These are phyloP conservation scores for Ormyrus nitidulus DNA, from an alignment of 2,888 invertebrate species.

Conservation along the genomic window DNA sequence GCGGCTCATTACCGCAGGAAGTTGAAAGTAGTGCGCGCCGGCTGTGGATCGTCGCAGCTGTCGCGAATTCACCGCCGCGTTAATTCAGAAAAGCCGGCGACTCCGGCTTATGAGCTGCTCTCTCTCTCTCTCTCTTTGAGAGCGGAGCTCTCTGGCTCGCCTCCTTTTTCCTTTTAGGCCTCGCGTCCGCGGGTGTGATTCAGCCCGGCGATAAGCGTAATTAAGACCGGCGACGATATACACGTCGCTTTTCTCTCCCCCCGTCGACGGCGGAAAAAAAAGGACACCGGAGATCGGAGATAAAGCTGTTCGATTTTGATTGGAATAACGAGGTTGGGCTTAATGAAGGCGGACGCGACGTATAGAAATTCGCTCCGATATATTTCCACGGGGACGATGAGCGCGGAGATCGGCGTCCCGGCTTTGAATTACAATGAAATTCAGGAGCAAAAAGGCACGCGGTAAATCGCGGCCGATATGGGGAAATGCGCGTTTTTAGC, in stretches of 20 bases:
- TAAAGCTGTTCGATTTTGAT: conserved; percentile 21
- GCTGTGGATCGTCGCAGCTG: neutral
- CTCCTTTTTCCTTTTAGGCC: neutral
- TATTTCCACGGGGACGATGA: conserved; percentile 5
- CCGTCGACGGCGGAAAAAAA: neutral
- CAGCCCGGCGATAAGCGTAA: neutral
- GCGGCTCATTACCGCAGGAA: conserved; percentile 24
- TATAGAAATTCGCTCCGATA: conserved; percentile 39
- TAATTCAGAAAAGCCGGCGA: neutral
- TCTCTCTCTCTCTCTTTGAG: neutral
- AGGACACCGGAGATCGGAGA: neutral
- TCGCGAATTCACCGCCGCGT: too few species aligned
- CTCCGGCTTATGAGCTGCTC: neutral
- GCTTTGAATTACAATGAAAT: too few species aligned
- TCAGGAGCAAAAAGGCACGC: neutral
- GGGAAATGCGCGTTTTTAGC: too few species aligned
- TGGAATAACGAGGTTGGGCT: conserved; percentile 30
- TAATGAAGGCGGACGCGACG: conserved; percentile 16
- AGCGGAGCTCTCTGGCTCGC: conserved; percentile 20
- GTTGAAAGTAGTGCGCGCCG: neutral
- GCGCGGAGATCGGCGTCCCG: neutral
- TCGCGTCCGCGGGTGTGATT: neutral
- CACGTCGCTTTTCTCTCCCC: too few species aligned
- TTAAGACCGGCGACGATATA: too few species aligned
- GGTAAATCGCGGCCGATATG: too few species aligned